phyloP scores from a whole-genome alignment of 1,140 invertebrate species.

The Meteorus sp. region DNA sequence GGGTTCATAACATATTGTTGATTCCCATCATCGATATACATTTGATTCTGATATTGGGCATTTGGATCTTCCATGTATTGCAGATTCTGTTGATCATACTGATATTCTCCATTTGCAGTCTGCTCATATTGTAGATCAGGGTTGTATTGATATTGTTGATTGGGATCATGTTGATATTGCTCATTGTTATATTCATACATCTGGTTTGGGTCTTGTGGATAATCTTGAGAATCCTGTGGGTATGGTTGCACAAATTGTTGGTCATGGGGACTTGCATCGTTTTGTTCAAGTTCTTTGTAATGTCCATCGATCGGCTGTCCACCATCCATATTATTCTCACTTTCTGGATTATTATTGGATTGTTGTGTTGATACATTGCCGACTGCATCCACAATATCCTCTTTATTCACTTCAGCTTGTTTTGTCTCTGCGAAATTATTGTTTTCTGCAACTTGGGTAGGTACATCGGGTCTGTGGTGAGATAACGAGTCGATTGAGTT shows the following conservation, averaged over 20 bases:
- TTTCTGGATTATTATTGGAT: too few relatives aligned
- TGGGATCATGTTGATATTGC: conserved; percentile 12
- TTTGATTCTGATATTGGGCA: conserved; percentile 16
- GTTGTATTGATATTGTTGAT: conserved; percentile 32
- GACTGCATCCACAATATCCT: too few relatives aligned
- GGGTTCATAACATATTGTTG: conserved; percentile 27
- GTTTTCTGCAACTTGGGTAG: too few relatives aligned
- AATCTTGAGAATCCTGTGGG: conserved; percentile 3
- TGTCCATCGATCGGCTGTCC: background rate
- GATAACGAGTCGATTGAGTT: too few relatives aligned
- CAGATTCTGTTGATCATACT: conserved; percentile 14
- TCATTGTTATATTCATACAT: background rate
- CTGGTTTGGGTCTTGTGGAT: background rate
- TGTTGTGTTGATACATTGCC: too few relatives aligned
- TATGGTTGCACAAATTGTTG: conserved; percentile 2
- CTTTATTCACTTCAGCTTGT: too few relatives aligned
- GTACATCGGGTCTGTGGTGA: too few relatives aligned
- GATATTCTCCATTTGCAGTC: conserved; percentile 19
- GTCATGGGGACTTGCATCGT: background rate
- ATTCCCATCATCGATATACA: conserved; percentile 13
- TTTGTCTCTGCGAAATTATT: too few relatives aligned
- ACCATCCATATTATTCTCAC: too few relatives aligned
- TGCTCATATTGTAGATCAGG: conserved; percentile 11
- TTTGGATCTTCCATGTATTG: conserved; percentile 7
- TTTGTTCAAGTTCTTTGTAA: background rate